Base-by-base conservation (phyloP, 1,140 invertebrate genomes). In the Drosophila leontia region DNA sequence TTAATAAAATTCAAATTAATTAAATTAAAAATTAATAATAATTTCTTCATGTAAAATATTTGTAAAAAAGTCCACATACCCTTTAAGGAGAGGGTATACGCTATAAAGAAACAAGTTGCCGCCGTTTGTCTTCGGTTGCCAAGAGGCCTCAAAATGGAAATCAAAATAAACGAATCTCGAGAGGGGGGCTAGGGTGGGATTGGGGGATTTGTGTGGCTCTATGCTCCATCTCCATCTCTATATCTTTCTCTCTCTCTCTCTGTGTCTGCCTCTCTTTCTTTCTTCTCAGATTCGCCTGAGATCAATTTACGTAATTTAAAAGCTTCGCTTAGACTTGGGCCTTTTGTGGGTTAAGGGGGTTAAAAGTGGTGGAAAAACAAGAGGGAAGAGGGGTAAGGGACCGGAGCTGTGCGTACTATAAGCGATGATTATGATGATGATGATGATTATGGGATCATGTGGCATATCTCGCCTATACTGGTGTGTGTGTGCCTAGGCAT, bases 301-400 rank as follows among this genome's bases (percentile, higher is more conserved):
- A 87, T 86, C 75, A 87, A 86, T 87, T 86, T 82, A 87, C 76
- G 79, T 74, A 82, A 86, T 81, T 85, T 78, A 75, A 85, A 74
- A 69, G 70, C 79, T 79, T 44, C 62, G 80, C 71, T 82, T 85
- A 78, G 64, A 64, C 67, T 64, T 71, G 62, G 63, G 62, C 63
- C 19, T 39, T 45, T 39, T 37, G 34, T 39, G 53, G 53, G 53
- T 55, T 55, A 55, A 39, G 53, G 53, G 51, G 53, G 51, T 55
- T 55, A 15, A 37, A 5, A 23, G 51, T 23, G 34, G 17, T 1
- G 17, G 26, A 34, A n/a, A n/a, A 11, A 32, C 19, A n/a, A 9
- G n/a, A 3, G n/a, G 34, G 32, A 9, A 13, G 8, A 6, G 32
- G 29, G 32, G 62, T 23, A 34, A 37, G 32, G 50, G 45, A 23